Percentiles rank a stretch among this genome's conserved stretches.
Evolutionary conservation across 2,888 invertebrate species (phyloP).

Genomic region (Chloroclysta siterata): DNA sequence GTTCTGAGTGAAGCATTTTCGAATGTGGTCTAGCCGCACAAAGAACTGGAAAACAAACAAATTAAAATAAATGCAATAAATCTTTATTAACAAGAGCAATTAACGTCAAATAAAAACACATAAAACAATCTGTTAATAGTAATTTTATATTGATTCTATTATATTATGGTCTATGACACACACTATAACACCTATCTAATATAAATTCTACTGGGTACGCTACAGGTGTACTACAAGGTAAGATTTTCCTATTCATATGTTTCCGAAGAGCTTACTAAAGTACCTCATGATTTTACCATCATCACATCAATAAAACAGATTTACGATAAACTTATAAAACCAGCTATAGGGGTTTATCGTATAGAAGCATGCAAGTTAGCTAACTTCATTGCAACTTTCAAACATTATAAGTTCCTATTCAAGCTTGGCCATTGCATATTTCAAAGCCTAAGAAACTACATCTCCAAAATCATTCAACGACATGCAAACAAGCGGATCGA

Average conservation of each 20-base stretch:
- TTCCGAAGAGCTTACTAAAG: background rate
- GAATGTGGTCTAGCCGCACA: conserved; percentile 99
- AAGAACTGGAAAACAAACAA: conserved; percentile 95
- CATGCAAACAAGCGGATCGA: conserved; percentile 50
- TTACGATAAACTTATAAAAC: background rate
- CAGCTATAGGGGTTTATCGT: background rate
- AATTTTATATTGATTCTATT: too few relatives aligned
- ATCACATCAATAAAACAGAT: too few relatives aligned
- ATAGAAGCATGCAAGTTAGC: conserved; percentile 1
- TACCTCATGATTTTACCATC: too few relatives aligned
- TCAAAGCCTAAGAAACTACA: background rate
- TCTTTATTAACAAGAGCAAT: background rate
- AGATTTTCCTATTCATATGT: background rate
- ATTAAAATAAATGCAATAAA: conserved; percentile 24
- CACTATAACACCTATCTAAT: background rate
- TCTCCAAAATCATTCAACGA: conserved; percentile 14
- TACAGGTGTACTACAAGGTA: background rate
- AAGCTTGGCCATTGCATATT: conserved; percentile 3
- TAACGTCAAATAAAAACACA: background rate
- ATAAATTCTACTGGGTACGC: background rate
- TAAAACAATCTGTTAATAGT: too few relatives aligned
- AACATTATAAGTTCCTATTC: background rate
- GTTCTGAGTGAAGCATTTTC: conserved; percentile 99
- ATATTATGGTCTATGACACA: background rate
- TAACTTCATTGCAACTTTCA: background rate